Conservation (phyloP, 2,888 invertebrate species). For the Eristalis pertinax region DNA sequence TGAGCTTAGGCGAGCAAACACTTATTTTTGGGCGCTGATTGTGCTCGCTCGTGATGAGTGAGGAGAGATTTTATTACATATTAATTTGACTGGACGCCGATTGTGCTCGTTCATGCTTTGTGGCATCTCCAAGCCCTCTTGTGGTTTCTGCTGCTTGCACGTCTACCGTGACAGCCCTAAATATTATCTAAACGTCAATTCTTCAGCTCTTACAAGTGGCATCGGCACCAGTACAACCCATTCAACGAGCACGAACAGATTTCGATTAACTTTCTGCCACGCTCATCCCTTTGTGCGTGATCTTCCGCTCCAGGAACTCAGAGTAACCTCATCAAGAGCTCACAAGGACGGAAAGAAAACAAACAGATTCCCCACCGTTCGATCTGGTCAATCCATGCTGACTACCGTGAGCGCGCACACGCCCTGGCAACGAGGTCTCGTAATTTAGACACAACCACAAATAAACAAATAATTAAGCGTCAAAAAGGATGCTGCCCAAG, state of each 20-base stretch:
- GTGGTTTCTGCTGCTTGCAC: neutral
- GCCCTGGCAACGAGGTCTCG: neutral
- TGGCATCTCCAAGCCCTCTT: neutral
- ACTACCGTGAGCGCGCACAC: neutral
- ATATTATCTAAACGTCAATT: too few species aligned
- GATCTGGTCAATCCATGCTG: neutral
- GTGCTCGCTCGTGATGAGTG: neutral
- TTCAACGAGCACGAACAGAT: neutral
- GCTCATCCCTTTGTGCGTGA: neutral
- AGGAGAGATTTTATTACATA: too few species aligned
- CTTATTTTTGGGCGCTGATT: neutral
- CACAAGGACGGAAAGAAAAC: neutral
- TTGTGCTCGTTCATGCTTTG: neutral
- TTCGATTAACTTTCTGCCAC: neutral
- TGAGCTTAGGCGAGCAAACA: neutral
- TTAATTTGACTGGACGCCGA: too few species aligned
- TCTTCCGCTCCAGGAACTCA: neutral
- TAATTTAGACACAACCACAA: constrained; percentile 1
- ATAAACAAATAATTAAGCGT: constrained; percentile 45
- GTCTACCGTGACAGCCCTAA: too few species aligned
- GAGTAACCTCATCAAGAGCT: neutral
- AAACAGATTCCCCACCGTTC: neutral
- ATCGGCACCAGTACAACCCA: too few species aligned
- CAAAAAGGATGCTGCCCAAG: constrained; percentile 42
- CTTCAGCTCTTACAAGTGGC: too few species aligned